Base-by-base conservation (phyloP, 1,140 invertebrate species). In the Trichonephila inaurata region DNA sequence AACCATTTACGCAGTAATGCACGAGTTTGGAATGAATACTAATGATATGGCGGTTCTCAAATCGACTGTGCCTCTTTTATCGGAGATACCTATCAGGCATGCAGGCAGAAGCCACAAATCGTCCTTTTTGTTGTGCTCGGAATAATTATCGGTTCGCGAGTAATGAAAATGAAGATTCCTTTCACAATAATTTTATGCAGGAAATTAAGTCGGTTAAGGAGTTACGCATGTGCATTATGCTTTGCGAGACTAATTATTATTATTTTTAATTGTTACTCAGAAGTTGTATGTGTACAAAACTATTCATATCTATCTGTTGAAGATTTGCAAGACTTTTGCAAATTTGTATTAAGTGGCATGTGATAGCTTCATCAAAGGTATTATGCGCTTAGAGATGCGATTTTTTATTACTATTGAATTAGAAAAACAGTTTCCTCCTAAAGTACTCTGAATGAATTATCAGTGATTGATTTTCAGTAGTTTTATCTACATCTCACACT, bases 1-100 rank as follows among this genome's bases (percentile, higher is more conserved):
- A 89, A 89, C 64, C 88, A 66, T 77, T 89, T 89, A 89, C 88
- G 51, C 40, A 89, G 88, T 89, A 66, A 89, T 33, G 62, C 64
- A 40, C 66, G 72, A 72, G 40, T 89, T 72, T 60, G 44, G 21
- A 77, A 51, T 33, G 88, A 69, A 89, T 89, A 77, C 88, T 89
- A 89, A 89, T 89, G 88, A 89, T 40, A 66, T 19, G 24, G 44
- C 82, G 40, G 82, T 85, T 85, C 28, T 28, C 19, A 58, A 85
- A 85, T 58, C 58, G 40, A 85, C 82, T 85, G 83, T 18, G 51
- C 44, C 44, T 60, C 44, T 60, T 60, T 51, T 72, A 89, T 89
- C 66, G 85, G 85, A 87, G 85, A 87, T 87, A 40, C 85, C 51
- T 87, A 87, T 87, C 85, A 62, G 60, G 28, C 16, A 33, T 61